Evolutionary conservation across 2,888 invertebrate genomes (phyloP), one percentile per base, ranked within the genome.

Genomic region (Frankliniella fusca): DNA sequence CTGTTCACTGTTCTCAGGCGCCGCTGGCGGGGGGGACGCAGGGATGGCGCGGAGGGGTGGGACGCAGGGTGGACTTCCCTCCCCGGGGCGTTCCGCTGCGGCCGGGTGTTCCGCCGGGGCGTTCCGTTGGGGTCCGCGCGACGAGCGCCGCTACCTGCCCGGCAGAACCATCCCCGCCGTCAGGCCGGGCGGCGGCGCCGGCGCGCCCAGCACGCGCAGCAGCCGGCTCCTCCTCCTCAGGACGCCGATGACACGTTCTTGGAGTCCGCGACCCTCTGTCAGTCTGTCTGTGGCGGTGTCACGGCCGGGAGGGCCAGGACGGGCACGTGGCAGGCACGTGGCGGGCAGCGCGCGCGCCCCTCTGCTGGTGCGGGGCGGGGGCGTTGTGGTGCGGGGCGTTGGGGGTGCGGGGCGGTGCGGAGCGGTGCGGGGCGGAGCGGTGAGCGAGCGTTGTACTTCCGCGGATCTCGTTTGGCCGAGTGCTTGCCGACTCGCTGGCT

Each of bases 401-500:
- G 61, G 10, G 15, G n/a, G 61, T 18, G 15, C 61, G 61, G 54
- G 54, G 54, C 8, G 54, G 18, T 12, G 54, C 54, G 54, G 54
- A 7, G 54, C 8, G 54, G 54, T 18, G 38, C 38, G 38, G 38
- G 54, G 54, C 54, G 54, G 54, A 5, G 54, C 54, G 18, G 54
- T 54, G 11, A 20, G 61, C 15, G 61, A 18, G 54, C 54, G 61
- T 11, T 7, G 61, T 54, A 12, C 18, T n/a, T 61, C 61, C 61
- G 61, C 61, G 61, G 61, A 11, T 61, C 61, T 61, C 20, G 61
- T 11, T n/a, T 61, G 61, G 61, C 61, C 61, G 61, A 61, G 61
- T 23, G 70, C 70, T 76, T 76, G 70, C 27, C 70, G 70, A 27
- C 27, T 27, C 70, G 70, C 70, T 76, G 70, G 70, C 27, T 76